These are phyloP conservation scores for Bradypodion ventrale DNA, from an alignment of 2,797 vertebrate species.

Conservation along the genomic window DNA sequence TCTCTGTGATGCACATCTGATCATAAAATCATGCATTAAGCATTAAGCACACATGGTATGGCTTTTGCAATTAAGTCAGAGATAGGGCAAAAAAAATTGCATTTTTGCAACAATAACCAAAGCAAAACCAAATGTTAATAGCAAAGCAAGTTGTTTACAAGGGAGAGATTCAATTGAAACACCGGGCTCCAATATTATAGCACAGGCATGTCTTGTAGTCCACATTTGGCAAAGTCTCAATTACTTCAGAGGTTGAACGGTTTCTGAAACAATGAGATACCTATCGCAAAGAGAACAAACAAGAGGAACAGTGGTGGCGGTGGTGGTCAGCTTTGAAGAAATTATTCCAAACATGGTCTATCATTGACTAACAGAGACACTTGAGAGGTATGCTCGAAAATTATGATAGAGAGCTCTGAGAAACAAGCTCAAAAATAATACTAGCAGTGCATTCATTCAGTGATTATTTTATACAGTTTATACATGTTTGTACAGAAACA, in stretches of 20 bases:
- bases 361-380: neutral
- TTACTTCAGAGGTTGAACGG: neutral
- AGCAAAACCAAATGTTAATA: constrained; percentile 25
- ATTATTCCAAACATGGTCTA: neutral
- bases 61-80: constrained; percentile 65
- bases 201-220: constrained; percentile 26
- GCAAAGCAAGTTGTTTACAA: constrained; percentile 57
- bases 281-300: neutral
- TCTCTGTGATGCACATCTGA: constrained; percentile 26
- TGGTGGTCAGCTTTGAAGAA: neutral
- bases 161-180: constrained; percentile 51
- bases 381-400: constrained; percentile 1
- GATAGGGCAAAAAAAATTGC: neutral
- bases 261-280: neutral
- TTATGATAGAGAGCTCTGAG: constrained; percentile 49
- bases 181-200: constrained; percentile 41
- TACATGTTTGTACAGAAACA: constrained; percentile 63
- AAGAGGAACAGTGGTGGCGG: neutral
- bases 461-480: constrained; percentile 57
- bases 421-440: constrained; percentile 62
- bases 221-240: neutral
- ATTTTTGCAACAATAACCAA: constrained; percentile 30
- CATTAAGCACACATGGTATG: constrained; percentile 54
- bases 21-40: constrained; percentile 41
- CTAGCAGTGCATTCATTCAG: constrained; percentile 56